Evolutionary conservation across 1,140 invertebrate genomes (phyloP).

Genomic region (Cotesia chilonis): DNA sequence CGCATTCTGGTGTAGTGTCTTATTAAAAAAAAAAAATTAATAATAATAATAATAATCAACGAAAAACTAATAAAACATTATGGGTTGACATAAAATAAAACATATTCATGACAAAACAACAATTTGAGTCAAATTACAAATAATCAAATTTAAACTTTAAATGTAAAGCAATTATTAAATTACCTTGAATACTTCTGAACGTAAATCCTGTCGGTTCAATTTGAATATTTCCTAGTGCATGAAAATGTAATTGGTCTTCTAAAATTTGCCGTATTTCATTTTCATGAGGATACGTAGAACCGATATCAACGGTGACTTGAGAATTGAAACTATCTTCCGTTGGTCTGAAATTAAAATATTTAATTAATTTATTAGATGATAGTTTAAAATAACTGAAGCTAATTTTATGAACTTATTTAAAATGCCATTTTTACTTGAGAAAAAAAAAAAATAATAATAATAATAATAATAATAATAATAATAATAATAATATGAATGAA

Average conservation of each 20-base stretch:
- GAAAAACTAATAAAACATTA: slow-evolving; percentile 43
- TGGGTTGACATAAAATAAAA: slow-evolving; percentile 38
- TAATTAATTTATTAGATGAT: not conserved
- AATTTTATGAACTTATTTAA: too few relatives aligned
- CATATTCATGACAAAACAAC: slow-evolving; percentile 30
- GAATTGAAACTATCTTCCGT: slow-evolving; percentile 55
- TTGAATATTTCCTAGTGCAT: slow-evolving; percentile 52
- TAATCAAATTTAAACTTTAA: too few relatives aligned
- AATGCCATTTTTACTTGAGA: too few relatives aligned
- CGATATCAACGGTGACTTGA: slow-evolving; percentile 56
- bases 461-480: too few relatives aligned
- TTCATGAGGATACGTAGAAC: slow-evolving; percentile 54
- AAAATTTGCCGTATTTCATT: slow-evolving; percentile 49
- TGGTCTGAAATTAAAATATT: slow-evolving; percentile 42
- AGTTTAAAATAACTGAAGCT: too few relatives aligned
- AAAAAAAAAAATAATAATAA: too few relatives aligned
- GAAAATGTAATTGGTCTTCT: slow-evolving; percentile 51
- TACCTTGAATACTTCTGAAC: slow-evolving; percentile 57
- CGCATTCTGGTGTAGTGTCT: slow-evolving; percentile 47
- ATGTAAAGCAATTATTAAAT: slow-evolving; percentile 41
- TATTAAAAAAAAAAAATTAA: slow-evolving; percentile 4
- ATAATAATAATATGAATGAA: not conserved
- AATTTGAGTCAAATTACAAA: not conserved
- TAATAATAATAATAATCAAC: slow-evolving; percentile 19
- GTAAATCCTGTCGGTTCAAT: slow-evolving; percentile 54